Conservation (phyloP, 2,113 vertebrate genomes). For the Hiodon tergisus region DNA sequence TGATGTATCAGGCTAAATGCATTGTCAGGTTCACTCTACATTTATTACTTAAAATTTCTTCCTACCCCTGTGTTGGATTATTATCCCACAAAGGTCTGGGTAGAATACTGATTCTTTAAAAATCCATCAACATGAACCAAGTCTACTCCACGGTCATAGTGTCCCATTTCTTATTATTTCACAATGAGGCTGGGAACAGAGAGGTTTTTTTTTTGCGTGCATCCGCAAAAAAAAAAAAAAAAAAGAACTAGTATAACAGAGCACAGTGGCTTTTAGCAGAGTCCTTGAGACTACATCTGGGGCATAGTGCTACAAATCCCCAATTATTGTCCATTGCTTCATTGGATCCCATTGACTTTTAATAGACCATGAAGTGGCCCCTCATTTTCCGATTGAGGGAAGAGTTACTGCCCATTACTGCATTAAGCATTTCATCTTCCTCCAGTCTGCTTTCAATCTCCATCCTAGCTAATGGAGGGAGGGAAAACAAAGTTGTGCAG, state of each 20-base stretch:
- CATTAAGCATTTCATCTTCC: constrained; percentile 51
- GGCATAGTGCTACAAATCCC: constrained; percentile 42
- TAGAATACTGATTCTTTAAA: constrained; percentile 40
- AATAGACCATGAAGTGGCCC: constrained; percentile 59
- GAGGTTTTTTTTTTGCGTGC: no score
- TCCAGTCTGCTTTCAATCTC: constrained; percentile 52
- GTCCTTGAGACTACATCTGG: constrained; percentile 39
- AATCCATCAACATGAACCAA: constrained; percentile 39
- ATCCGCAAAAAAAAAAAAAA: no score
- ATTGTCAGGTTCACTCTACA: constrained; percentile 20
- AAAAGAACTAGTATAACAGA: constrained; percentile 1
- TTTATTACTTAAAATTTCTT: constrained; percentile 17
- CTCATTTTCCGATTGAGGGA: constrained; percentile 51
- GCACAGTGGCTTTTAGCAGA: constrained; percentile 32
- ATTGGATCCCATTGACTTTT: constrained; percentile 56
- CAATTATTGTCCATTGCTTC: constrained; percentile 55
- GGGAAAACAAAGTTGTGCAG: neutral
- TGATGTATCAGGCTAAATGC: constrained; percentile 32
- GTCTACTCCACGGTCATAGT: constrained; percentile 33
- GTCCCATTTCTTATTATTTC: constrained; percentile 7
- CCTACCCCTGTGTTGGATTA: constrained; percentile 23
- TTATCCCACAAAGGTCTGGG: constrained; percentile 35
- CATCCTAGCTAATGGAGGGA: neutral
- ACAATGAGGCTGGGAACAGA: no score
- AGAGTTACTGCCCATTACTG: constrained; percentile 51